Evolutionary conservation across 2,113 vertebrate genomes (phyloP).

Genomic region (Silurus meridionalis): DNA sequence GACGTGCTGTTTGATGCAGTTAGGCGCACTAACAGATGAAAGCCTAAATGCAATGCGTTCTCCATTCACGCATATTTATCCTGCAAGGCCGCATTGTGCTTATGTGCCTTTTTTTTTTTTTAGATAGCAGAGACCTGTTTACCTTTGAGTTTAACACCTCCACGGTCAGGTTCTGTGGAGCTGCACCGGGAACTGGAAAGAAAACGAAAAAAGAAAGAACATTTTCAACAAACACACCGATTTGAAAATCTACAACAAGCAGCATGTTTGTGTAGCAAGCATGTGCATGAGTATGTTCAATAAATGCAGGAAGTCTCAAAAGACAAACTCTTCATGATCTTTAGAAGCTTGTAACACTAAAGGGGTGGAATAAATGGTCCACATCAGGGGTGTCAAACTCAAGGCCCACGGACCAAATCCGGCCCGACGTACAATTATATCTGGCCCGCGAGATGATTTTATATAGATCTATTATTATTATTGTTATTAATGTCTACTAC

Average conservation of each 20-base stretch:
- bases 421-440: too few species aligned
- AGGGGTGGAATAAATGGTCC: not conserved
- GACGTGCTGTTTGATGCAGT: constrained; percentile 63
- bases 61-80: not conserved
- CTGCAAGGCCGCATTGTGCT: not conserved
- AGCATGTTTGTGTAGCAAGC: not conserved
- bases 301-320: not conserved
- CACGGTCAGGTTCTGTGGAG: constrained; percentile 91
- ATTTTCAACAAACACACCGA: not conserved
- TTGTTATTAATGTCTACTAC: too few species aligned
- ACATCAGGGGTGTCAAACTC: too few species aligned
- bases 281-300: not conserved
- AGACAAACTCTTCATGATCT: not conserved
- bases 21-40: constrained; percentile 54
- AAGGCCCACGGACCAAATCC: too few species aligned
- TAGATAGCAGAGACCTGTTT: constrained; percentile 53
- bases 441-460: too few species aligned
- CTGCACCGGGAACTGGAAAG: constrained; percentile 84
- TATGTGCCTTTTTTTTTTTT: not conserved
- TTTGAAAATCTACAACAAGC: not conserved
- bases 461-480: too few species aligned
- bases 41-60: not conserved
- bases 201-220: not conserved
- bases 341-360: not conserved
- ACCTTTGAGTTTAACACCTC: constrained; percentile 99